These are phyloP conservation scores for Neomonachus schauinslandi DNA, from an alignment of 2,113 vertebrate genomes.

Conservation along the genomic window DNA sequence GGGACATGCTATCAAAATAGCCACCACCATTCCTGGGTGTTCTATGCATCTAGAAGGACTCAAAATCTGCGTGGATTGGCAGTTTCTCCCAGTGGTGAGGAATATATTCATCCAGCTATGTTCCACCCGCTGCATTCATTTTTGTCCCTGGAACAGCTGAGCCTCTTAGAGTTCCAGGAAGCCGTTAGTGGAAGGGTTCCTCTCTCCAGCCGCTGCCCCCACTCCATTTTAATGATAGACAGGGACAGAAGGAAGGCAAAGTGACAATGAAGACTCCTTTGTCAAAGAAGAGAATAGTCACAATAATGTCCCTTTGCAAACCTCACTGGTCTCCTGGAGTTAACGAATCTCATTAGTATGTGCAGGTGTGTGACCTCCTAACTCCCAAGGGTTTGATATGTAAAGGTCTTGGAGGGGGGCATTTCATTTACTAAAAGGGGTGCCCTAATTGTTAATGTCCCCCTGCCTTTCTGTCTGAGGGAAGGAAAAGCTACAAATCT, in stretches of 20 bases:
- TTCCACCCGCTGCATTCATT: not conserved
- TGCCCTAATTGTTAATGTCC: not conserved
- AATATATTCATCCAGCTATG: not conserved
- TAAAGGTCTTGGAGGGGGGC: not conserved
- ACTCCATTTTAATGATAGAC: slow-evolving; percentile 16
- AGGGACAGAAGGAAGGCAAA: not conserved
- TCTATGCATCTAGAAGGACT: not conserved
- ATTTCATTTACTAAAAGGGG: not conserved
- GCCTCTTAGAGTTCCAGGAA: not conserved
- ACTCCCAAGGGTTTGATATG: not conserved
- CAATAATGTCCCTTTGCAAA: not conserved
- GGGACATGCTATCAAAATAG: not conserved
- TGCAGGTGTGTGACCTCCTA: slow-evolving; percentile 46
- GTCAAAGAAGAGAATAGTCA: slow-evolving; percentile 34
- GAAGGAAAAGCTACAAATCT: not conserved
- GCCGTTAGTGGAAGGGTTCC: not conserved
- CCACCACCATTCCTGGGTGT: not conserved
- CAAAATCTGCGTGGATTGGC: not conserved
- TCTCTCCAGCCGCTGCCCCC: not conserved
- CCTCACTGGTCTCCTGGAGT: not conserved
- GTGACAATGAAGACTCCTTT: not conserved
- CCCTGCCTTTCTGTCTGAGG: not conserved
- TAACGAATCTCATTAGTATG: slow-evolving; percentile 38
- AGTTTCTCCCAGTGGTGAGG: not conserved
- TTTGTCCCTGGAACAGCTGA: not conserved